A percentile compares a stretch with the other conserved stretches of the same genome.
phyloP scores from a whole-genome alignment of 1,140 invertebrate genomes.

The Thaumetopoea pityocampa region DNA sequence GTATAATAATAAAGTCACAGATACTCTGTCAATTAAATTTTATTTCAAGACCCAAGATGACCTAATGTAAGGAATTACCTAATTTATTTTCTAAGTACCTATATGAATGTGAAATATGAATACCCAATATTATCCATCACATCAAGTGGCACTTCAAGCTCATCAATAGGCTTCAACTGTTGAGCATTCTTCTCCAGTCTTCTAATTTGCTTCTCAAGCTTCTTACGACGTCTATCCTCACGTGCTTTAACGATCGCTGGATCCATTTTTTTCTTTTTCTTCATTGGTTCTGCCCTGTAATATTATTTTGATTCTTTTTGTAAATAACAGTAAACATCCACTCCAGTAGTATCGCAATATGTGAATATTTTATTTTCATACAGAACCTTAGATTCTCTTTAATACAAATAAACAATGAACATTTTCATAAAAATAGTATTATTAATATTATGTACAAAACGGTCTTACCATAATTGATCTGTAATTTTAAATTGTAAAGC shows the following conservation, averaged over 20 bases:
- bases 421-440: background rate
- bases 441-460: background rate
- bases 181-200: slow-evolving; percentile 84
- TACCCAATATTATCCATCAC: slow-evolving; percentile 82
- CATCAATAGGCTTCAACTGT: slow-evolving; percentile 89
- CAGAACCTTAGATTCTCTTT: too few relatives aligned
- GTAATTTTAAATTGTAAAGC: slow-evolving; percentile 53
- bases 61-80: too few relatives aligned
- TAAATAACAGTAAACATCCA: background rate
- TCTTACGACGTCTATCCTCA: slow-evolving; percentile 87
- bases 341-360: too few relatives aligned
- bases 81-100: background rate
- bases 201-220: slow-evolving; percentile 89
- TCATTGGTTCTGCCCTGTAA: slow-evolving; percentile 84
- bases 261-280: slow-evolving; percentile 92
- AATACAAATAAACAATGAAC: too few relatives aligned
- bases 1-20: too few relatives aligned
- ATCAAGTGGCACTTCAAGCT: slow-evolving; percentile 83
- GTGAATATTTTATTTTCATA: too few relatives aligned
- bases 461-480: slow-evolving; percentile 57
- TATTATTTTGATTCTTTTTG: background rate
- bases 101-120: slow-evolving; percentile 17
- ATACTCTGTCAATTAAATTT: too few relatives aligned
- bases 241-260: slow-evolving; percentile 84
- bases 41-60: too few relatives aligned